Evolutionary conservation across 2,797 vertebrate genomes (phyloP), one percentile per base, ranked within the genome.

Genomic region (Myripristis murdjan): DNA sequence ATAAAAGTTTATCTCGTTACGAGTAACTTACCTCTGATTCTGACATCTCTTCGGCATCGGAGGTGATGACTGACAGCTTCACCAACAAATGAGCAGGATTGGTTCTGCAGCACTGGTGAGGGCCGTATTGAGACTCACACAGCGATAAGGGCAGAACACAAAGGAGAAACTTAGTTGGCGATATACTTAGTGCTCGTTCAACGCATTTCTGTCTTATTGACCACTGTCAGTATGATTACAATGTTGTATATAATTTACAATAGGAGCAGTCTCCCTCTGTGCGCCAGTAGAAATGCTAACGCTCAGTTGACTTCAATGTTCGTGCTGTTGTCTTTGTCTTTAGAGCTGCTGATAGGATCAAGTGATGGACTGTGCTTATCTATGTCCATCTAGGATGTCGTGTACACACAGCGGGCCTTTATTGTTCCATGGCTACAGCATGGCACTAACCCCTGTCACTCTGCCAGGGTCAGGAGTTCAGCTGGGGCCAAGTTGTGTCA

Each of bases 271-370:
- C 54, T 67, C 65, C 48, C 16, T 74, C 64, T 55, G 47, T 57
- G 60, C 37, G 31, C 56, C 56, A 68, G 62, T 31, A 72, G 75
- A 67, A 57, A 64, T 31, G 53, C 31, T 12, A 24, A 20, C 43
- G 39, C 63, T 69, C 62, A 64, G 39, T 52, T 64, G 69, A 77
- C 73, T 73, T 79, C 49, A 75, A 48, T 71, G 73, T 64, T n/a
- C 33, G 52, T 52, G 73, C 69, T 77, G 84, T 87, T 73, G 70
- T 81, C 73, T 84, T 85, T 84, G 82, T 89, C 80, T 74, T 67
- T 62, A 79, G 81, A 91, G 85, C 85, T 82, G 84, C 58, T 75
- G 81, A 70, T 79, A 79, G 82, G 77, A 74, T 87, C 77, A 67
- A 76, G 70, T 72, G 80, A 80, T 77, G 67, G 67, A 72, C 83